Conservation (phyloP, 2,113 vertebrate species). For the Ia io region DNA sequence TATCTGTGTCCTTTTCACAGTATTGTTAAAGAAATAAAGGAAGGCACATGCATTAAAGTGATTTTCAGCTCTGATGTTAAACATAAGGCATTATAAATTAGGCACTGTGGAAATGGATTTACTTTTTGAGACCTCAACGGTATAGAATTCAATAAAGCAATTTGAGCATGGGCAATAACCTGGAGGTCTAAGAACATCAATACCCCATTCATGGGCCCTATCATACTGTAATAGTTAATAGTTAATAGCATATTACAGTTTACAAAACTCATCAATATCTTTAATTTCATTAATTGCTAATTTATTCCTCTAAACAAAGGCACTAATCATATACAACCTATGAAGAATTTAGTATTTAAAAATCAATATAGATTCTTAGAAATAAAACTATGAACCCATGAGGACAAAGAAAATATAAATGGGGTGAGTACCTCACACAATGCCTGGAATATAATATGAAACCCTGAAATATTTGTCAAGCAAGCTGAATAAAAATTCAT, state of each 20-base stretch:
- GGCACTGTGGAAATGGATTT: background rate
- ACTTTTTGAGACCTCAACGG: background rate
- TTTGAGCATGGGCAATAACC: background rate
- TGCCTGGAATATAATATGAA: background rate
- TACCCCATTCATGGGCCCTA: background rate
- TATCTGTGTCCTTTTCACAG: background rate
- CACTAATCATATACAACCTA: background rate
- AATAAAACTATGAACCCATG: background rate
- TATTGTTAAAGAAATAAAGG: background rate
- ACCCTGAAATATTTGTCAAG: background rate
- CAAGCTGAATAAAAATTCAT: background rate
- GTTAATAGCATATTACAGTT: background rate
- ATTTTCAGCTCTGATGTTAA: background rate
- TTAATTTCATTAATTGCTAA: background rate
- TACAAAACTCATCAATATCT: background rate
- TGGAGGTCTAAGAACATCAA: background rate
- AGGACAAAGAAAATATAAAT: background rate
- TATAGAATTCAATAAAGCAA: background rate
- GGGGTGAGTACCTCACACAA: background rate
- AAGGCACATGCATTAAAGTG: background rate
- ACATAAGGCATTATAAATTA: conserved; percentile 29
- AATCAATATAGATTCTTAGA: background rate
- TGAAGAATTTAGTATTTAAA: background rate
- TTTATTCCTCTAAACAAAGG: background rate
- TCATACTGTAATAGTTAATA: background rate